phyloP scores from a whole-genome alignment of 1,140 invertebrate genomes.

The Physella acuta region DNA sequence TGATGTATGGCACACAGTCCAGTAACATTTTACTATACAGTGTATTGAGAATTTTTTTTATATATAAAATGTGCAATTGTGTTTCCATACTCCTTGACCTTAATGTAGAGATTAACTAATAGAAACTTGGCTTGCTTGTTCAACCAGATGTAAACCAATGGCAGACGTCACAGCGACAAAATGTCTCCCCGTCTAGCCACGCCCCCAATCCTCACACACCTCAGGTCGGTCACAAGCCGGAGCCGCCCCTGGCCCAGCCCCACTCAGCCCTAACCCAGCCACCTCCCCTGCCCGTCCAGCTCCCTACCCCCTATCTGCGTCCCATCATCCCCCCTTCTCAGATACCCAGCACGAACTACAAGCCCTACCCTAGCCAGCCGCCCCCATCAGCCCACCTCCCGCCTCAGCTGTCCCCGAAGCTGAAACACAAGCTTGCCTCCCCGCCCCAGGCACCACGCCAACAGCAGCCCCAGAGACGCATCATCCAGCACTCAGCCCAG shows the following conservation, averaged over 20 bases:
- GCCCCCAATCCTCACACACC: constrained; percentile 11
- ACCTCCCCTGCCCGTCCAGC: constrained; percentile 7
- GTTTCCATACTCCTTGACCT: too few species aligned
- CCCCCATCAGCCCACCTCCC: not conserved
- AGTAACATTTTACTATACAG: too few species aligned
- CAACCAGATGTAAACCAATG: constrained; percentile 19
- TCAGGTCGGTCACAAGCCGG: not conserved
- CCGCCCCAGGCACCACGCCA: constrained; percentile 14
- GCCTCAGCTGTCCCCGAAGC: constrained; percentile 8
- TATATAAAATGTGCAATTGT: too few species aligned
- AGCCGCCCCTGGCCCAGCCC: not conserved
- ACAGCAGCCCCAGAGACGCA: not conserved
- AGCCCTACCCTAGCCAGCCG: constrained; percentile 11
- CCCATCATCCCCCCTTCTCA: not conserved
- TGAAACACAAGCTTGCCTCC: constrained; percentile 24
- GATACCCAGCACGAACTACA: not conserved
- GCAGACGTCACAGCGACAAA: not conserved
- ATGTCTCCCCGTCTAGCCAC: constrained; percentile 10
- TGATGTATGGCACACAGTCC: too few species aligned
- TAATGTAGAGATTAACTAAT: too few species aligned
- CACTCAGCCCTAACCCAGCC: not conserved
- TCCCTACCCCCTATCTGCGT: constrained; percentile 3
- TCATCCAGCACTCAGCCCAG: constrained; percentile 1
- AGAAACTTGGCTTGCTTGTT: constrained; percentile 19
- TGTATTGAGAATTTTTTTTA: too few species aligned